These are phyloP conservation scores for Sanderia malayensis DNA, from an alignment of 30 jellyfish, hydroid and myxozoan species.

Conservation along the genomic window DNA sequence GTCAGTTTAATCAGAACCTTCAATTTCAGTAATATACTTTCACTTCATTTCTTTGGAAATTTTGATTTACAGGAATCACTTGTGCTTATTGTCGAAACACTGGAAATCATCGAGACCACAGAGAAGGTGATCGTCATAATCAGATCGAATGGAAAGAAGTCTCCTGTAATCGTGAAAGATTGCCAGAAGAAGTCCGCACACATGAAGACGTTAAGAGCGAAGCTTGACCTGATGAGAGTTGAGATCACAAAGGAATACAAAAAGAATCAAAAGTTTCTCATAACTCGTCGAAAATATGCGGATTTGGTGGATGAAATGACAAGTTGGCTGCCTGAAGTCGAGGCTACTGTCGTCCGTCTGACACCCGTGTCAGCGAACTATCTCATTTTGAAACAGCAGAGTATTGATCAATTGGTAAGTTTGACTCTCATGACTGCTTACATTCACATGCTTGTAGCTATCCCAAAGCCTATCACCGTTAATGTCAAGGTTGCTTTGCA, in stretches of 20 bases:
- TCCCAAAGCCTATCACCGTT: too few relatives aligned
- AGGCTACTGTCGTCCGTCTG: constrained; percentile 68
- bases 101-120: constrained; percentile 58
- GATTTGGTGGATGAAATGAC: constrained; percentile 54
- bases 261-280: constrained; percentile 24
- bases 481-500: too few relatives aligned
- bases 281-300: constrained; percentile 53
- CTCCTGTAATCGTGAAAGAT: constrained; percentile 31
- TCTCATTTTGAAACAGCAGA: constrained; percentile 74
- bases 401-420: constrained; percentile 51
- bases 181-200: constrained; percentile 43
- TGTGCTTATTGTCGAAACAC: constrained; percentile 64
- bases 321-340: constrained; percentile 79
- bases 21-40: too few relatives aligned
- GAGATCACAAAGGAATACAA: constrained; percentile 42
- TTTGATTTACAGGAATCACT: constrained; percentile 39
- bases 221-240: constrained; percentile 5
- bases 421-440: too few relatives aligned
- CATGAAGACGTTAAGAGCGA: constrained; percentile 34
- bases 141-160: constrained; percentile 13
- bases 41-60: too few relatives aligned
- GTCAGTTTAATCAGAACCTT: too few relatives aligned
- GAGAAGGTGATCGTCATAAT: constrained; percentile 52
- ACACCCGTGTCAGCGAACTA: constrained; percentile 91
- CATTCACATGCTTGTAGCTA: too few relatives aligned